phyloP scores from a whole-genome alignment of 2,888 invertebrate species.

The Myathropa florea region DNA sequence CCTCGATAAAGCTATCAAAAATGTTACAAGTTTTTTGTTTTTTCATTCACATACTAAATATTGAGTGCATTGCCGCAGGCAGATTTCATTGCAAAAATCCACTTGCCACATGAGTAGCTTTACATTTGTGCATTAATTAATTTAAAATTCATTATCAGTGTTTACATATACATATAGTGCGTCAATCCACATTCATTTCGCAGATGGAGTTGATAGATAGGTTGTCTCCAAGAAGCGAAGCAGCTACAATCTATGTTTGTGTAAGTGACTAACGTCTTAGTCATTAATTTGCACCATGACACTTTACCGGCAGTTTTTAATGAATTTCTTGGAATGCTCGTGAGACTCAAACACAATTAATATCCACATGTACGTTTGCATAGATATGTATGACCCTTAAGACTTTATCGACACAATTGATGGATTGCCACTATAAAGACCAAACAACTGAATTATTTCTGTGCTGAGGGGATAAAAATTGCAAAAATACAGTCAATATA shows the following conservation, averaged over 20 bases:
- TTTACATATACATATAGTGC: background rate
- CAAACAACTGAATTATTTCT: background rate
- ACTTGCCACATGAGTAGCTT: background rate
- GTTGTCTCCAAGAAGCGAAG: background rate
- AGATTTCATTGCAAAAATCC: background rate
- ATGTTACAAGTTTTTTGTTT: background rate
- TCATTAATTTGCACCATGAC: background rate
- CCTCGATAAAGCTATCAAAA: background rate
- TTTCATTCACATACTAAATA: background rate
- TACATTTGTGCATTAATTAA: background rate
- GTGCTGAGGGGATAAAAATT: background rate
- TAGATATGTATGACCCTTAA: background rate
- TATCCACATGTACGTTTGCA: background rate
- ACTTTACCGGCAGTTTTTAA: background rate
- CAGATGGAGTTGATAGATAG: background rate
- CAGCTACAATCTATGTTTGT: no score
- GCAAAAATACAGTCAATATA: background rate
- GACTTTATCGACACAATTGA: background rate
- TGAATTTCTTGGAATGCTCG: background rate
- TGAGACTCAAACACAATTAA: background rate
- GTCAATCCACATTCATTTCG: background rate
- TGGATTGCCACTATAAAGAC: background rate
- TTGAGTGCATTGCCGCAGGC: background rate
- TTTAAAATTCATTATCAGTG: constrained; percentile 1
- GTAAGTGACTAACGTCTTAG: background rate